Base-by-base conservation (phyloP, 2,888 invertebrate species). In the Aleiodes testaceus region DNA sequence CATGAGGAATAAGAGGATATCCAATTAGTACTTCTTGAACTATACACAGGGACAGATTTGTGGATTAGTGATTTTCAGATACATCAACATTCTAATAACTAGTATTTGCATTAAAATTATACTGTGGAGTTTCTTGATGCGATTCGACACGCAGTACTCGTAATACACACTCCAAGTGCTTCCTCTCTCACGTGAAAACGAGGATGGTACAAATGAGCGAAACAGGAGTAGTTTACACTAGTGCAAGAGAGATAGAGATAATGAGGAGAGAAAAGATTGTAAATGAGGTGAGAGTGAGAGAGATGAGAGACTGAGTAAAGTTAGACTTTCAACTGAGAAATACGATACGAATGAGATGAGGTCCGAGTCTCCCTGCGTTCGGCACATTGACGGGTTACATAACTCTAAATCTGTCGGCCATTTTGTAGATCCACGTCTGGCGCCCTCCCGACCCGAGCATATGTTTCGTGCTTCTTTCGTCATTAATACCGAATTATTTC, bases 331-430 rank as follows among this genome's bases (percentile, higher is more conserved):
- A 53, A 53, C 53, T 22, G 26, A 53, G 53, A 53, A 53, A 53
- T 53, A 53, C 53, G 53, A 53, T 53, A 26, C 53, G 53, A 53
- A 26, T 53, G 53, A 26, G 52, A 70, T 64, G 75, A 71, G 67
- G 44, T 64, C 26, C 63, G 72, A 67, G 76, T 73, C 69, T 74
- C 79, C 74, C 77, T 72, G 75, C 78, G 79, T 81, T 83, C 79
- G 82, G 78, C 77, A 78, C 72, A 77, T 79, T 76, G 59, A 75
- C 44, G 68, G 67, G 81, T 85, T 85, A 82, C 84, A 78, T 82
- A 85, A 85, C 78, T 80, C 84, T 83, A 85, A 85, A 85, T 85
- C 84, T 80, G 81, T 79, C 85, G 80, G 84, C 85, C 85, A 85
- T 85, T 85, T 85, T 85, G 83, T 80, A 78, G 81, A 80, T 80